Conservation (phyloP, 2,113 vertebrate species). For the Brachypteracias leptosomus region DNA sequence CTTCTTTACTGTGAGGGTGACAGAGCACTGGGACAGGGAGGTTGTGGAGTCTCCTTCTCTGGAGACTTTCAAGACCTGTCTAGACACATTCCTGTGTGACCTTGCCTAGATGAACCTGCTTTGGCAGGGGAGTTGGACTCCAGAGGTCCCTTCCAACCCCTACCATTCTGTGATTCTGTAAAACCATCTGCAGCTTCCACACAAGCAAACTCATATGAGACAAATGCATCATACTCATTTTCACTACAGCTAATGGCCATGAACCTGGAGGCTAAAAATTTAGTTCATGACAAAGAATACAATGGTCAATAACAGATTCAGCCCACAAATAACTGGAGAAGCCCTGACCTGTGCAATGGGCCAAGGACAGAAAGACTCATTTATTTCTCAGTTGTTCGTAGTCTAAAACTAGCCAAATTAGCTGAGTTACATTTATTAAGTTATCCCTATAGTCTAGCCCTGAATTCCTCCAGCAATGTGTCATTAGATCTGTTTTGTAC, state of each 20-base stretch:
- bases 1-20: no score
- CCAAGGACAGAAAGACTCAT: neutral
- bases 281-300: neutral
- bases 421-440: neutral
- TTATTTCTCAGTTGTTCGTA: neutral
- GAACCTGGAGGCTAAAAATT: neutral
- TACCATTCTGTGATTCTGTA: no score
- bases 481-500: neutral
- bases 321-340: neutral
- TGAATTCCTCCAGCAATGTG: neutral
- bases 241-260: neutral
- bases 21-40: no score
- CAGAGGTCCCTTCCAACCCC: no score
- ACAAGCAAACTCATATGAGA: neutral
- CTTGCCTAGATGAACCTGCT: no score
- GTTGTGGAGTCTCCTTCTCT: no score
- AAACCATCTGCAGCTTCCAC: neutral
- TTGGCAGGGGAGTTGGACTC: no score
- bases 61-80: no score
- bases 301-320: neutral
- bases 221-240: neutral
- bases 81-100: no score
- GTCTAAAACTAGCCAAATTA: neutral
- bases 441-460: neutral
- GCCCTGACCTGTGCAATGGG: neutral